Conservation (phyloP, 1,140 invertebrate species). For the Trachelipus rathkii region DNA sequence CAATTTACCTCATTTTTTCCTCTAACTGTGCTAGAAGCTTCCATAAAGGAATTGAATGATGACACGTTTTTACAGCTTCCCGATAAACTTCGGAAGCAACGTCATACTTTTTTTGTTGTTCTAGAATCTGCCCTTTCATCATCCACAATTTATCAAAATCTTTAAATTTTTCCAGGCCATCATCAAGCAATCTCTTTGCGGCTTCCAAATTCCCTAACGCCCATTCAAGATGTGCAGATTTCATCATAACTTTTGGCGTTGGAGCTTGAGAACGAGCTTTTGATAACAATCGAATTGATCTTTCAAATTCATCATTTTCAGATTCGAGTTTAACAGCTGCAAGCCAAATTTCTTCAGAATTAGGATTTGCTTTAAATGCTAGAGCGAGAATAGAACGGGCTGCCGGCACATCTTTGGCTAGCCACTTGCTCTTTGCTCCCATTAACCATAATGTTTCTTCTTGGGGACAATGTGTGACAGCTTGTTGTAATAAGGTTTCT, state of each 20-base stretch:
- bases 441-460: slow-evolving; percentile 97
- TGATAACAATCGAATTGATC: slow-evolving; percentile 82
- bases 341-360: slow-evolving; percentile 99
- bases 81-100: slow-evolving; percentile 84
- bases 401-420: slow-evolving; percentile 88
- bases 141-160: slow-evolving; percentile 96
- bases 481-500: slow-evolving; percentile 82
- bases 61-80: slow-evolving; percentile 62
- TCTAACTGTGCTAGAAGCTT: slow-evolving; percentile 80
- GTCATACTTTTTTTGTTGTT: slow-evolving; percentile 72
- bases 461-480: slow-evolving; percentile 95
- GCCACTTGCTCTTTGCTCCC: slow-evolving; percentile 98
- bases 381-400: slow-evolving; percentile 84
- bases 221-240: slow-evolving; percentile 97
- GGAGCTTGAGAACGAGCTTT: slow-evolving; percentile 93
- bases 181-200: slow-evolving; percentile 75
- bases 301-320: slow-evolving; percentile 95
- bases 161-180: slow-evolving; percentile 82
- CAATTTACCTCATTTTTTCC: slow-evolving; percentile 75
- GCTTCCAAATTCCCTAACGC: slow-evolving; percentile 79
- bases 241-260: slow-evolving; percentile 97
- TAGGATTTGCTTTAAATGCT: slow-evolving; percentile 94
- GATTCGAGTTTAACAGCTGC: slow-evolving; percentile 98
- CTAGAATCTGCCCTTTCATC: slow-evolving; percentile 97
- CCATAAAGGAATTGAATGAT: slow-evolving; percentile 87